phyloP scores from a whole-genome alignment of 2,888 invertebrate species.

The Acrobasis consociella region DNA sequence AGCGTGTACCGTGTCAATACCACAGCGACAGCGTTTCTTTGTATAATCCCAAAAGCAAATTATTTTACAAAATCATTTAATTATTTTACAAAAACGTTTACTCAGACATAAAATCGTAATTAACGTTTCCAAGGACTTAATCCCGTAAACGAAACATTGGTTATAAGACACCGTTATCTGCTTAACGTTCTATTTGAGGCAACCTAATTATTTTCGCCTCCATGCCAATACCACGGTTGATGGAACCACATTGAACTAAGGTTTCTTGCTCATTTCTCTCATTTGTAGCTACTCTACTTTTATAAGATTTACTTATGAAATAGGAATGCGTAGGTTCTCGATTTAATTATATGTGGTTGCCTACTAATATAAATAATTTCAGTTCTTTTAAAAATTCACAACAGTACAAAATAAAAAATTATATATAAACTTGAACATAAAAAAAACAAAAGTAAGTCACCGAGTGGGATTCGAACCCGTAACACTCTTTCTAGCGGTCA shows the following conservation, averaged over 20 bases:
- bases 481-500: too few relatives aligned
- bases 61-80: neutral
- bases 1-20: too few relatives aligned
- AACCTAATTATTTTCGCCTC: constrained; percentile 13
- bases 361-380: too few relatives aligned
- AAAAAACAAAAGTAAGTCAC: too few relatives aligned
- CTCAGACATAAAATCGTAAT: neutral
- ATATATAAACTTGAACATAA: too few relatives aligned
- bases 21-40: too few relatives aligned
- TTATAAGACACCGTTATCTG: constrained; percentile 15
- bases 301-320: neutral
- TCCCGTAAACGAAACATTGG: constrained; percentile 14
- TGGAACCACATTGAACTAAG: neutral
- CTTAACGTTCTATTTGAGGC: constrained; percentile 13
- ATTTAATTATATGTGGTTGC: too few relatives aligned
- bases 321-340: too few relatives aligned
- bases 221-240: constrained; percentile 11
- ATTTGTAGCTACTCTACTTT: neutral
- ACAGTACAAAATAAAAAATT: too few relatives aligned
- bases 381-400: too few relatives aligned
- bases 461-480: too few relatives aligned
- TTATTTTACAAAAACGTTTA: neutral
- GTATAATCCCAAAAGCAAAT: neutral
- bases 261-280: neutral
- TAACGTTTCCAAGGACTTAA: constrained; percentile 16